phyloP scores from a whole-genome alignment of 2,888 invertebrate species.

The Drosophila tripunctata region DNA sequence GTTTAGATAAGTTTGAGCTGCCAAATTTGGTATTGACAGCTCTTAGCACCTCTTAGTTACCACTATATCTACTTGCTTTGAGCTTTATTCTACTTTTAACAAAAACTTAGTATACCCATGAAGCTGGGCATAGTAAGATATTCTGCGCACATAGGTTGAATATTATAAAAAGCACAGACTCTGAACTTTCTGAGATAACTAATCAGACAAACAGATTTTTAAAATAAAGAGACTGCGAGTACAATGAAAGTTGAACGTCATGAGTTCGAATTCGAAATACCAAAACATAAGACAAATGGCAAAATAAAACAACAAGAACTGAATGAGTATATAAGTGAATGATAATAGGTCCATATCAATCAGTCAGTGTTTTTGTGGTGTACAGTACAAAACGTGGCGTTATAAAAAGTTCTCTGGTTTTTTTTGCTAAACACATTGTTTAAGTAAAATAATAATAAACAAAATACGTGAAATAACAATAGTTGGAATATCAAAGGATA shows the following conservation, averaged over 20 bases:
- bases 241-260: constrained; percentile 24
- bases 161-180: background rate
- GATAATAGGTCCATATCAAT: constrained; percentile 59
- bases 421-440: too few relatives aligned
- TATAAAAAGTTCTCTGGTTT: constrained; percentile 2
- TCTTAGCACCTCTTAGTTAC: too few relatives aligned
- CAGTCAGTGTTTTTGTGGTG: constrained; percentile 63
- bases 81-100: too few relatives aligned
- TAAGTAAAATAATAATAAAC: constrained; percentile 43
- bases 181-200: constrained; percentile 28
- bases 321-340: constrained; percentile 70
- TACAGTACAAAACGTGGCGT: constrained; percentile 23
- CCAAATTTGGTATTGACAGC: too few relatives aligned
- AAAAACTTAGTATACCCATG: too few relatives aligned
- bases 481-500: constrained; percentile 30
- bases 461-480: constrained; percentile 24
- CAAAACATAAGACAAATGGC: constrained; percentile 42
- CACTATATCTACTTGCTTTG: too few relatives aligned
- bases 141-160: background rate
- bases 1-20: too few relatives aligned
- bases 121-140: too few relatives aligned
- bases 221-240: background rate
- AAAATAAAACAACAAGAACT: constrained; percentile 20
- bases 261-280: constrained; percentile 36
- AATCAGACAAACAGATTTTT: constrained; percentile 16